Base-by-base conservation (phyloP, 2,888 invertebrate genomes). In the Steinernema hermaphroditum region DNA sequence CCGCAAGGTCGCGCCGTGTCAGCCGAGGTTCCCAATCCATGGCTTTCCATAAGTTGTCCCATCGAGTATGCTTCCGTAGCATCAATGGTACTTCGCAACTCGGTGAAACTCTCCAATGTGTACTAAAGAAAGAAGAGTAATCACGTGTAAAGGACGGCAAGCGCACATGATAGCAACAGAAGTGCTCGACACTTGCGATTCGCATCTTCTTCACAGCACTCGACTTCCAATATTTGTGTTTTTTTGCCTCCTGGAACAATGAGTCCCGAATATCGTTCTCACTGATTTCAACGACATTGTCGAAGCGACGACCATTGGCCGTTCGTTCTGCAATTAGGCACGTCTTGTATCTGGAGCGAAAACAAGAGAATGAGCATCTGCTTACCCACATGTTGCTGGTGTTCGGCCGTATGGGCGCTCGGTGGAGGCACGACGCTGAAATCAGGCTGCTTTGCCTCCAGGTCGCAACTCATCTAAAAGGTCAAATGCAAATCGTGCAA, bases 41-140 rank as follows among this genome's bases (percentile, higher is more conserved):
- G 77, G 71, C 49, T 69, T 43, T 77, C 75, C 50, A 75, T 37
- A 41, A 69, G 69, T 46, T 72, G 44, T 49, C 78, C 74, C 8
- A 78, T 29, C 9, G 77, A 62, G 49, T 74, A 73, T 1, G 86
- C 81, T 75, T 86, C 85, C 14, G 81, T 82, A n/a, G 81, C 78
- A 69, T 82, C 81, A 68, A 78, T 77, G 8, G 82, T 84, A 22
- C 82, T 82, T 41, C 86, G 74, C 12, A 82, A 79, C 72, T 86
- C 86, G 22, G 84, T 85, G 77, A 81, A 86, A 24, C 86, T 85
- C 71, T 86, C 86, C 70, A 86, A 76, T 32, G 75, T 76, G 72
- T 86, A 86, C 84, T 85, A 68, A 69, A 81, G 71, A n/a, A n/a
- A n/a, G n/a, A 16, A 41, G 44, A 72, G 19, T 16, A 24, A 29